Conservation (phyloP, 2,888 invertebrate species). For the Dynastes grantii region DNA sequence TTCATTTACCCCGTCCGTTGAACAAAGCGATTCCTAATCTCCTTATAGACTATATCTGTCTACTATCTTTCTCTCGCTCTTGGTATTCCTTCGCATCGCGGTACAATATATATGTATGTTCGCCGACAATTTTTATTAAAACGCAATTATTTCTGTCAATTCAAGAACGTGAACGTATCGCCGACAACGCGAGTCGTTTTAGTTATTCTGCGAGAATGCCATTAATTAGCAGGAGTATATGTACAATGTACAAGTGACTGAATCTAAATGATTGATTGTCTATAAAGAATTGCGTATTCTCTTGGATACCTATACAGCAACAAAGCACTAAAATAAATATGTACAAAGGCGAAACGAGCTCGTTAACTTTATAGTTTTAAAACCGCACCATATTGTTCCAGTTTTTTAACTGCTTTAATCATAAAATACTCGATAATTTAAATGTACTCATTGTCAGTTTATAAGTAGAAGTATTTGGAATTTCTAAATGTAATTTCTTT, state of each 20-base stretch:
- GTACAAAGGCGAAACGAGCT: background rate
- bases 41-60: constrained; percentile 32
- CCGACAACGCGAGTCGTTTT: constrained; percentile 1
- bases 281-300: constrained; percentile 9
- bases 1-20: constrained; percentile 61
- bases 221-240: constrained; percentile 25
- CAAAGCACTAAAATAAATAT: constrained; percentile 16
- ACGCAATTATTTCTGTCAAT: constrained; percentile 47
- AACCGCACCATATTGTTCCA: background rate
- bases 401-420: background rate
- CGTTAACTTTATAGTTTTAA: background rate
- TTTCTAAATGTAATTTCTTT: no score
- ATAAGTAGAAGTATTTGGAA: no score
- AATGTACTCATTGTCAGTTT: no score
- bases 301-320: background rate
- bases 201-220: constrained; percentile 9
- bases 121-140: constrained; percentile 44
- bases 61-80: constrained; percentile 16
- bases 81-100: background rate
- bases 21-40: constrained; percentile 59
- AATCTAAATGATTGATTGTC: constrained; percentile 7
- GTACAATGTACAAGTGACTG: background rate
- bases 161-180: constrained; percentile 27
- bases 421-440: no score
- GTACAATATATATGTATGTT: background rate